Base-by-base conservation (phyloP, 2,888 invertebrate genomes). In the Netelia fuscicornis region DNA sequence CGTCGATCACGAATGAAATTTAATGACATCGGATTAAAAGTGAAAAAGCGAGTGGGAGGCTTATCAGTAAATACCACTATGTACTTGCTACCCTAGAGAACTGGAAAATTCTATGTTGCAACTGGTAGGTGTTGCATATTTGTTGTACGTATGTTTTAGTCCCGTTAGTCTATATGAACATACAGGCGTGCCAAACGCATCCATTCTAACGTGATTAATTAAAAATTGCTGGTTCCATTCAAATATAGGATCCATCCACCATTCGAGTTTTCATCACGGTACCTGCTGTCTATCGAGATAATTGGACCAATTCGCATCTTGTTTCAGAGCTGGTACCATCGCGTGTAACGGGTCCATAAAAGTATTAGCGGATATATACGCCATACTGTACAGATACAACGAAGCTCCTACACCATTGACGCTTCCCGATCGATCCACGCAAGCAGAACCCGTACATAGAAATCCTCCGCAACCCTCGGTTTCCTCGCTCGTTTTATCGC, bases 231-330 rank as follows among this genome's bases (percentile, higher is more conserved):
- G 42, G 11, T 30, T 62, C n/a, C 23, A 30, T 52, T 52, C 10
- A 25, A 58, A 25, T 30, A 25, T 70, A 3, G 52, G 13, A 54
- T 25, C n/a, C 70, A 54, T 25, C n/a, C 70, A 9, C 25, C 8
- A 23, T 20, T 48, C 48, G n/a, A 70, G 71, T 11, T 75, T 70
- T 30, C 42, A 44, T 71, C 25, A 75, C 62, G 54, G 56, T 92
- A 97, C 96, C 94, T 97, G 97, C 89, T 96, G 94, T 91, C 96
- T 96, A 92, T 97, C 97, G 84, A 97, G 95, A 89, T 96, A 96
- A 83, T 96, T 95, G 0, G 96, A 95, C 97, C 97, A 97, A 67
- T 95, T 92, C 0, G 92, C 94, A 42, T 96, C 95, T 77, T 95
- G 95, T 67, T 97, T 95, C 0, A 97, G 92, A 0, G 96, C 95